Conservation (phyloP, 53 echinoderm and acorn worm genomes). For the Glandiceps talaboti region DNA sequence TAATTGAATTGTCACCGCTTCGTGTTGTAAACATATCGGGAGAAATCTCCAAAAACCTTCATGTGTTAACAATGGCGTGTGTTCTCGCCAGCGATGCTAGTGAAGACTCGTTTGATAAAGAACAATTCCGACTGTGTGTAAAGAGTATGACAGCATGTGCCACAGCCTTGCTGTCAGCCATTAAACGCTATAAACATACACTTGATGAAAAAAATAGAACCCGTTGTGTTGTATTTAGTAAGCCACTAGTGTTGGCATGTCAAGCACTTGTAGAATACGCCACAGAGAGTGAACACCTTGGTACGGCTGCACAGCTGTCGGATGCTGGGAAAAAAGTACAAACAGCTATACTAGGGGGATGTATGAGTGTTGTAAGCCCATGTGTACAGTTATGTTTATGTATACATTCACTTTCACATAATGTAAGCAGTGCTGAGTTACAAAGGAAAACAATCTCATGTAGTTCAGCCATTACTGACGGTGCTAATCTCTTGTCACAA, state of each 20-base stretch:
- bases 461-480: constrained; percentile 69
- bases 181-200: constrained; percentile 60
- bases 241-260: constrained; percentile 89
- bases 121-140: constrained; percentile 78
- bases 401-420: constrained; percentile 52
- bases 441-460: constrained; percentile 48
- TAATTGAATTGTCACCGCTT: constrained; percentile 65
- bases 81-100: constrained; percentile 94
- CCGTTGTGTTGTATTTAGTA: constrained; percentile 72
- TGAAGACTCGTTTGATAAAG: constrained; percentile 85
- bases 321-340: constrained; percentile 59
- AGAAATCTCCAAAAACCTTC: constrained; percentile 70
- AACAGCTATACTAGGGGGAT: constrained; percentile 74
- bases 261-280: constrained; percentile 86
- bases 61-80: constrained; percentile 64
- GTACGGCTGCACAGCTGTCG: constrained; percentile 55
- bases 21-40: constrained; percentile 72
- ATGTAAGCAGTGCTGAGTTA: constrained; percentile 44
- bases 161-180: constrained; percentile 60
- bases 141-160: constrained; percentile 91
- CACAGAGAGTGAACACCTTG: constrained; percentile 82
- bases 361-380: constrained; percentile 93
- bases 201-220: constrained; percentile 63
- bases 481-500: constrained; percentile 64
- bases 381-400: constrained; percentile 65